phyloP scores from a whole-genome alignment of 2,797 vertebrate species.

The Australoheros facetus region DNA sequence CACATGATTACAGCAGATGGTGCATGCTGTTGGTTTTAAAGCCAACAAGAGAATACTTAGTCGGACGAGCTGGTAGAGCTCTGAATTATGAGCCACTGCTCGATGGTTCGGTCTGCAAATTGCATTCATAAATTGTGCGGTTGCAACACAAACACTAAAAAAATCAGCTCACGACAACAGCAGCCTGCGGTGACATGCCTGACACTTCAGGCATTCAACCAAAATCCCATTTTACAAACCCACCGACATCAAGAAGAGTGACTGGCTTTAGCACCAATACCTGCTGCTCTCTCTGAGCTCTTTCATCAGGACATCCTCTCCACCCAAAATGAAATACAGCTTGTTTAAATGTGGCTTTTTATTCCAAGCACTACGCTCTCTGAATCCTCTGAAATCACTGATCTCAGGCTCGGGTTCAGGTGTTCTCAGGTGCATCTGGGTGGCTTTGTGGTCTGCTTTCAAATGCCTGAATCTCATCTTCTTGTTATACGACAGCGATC shows the following conservation, averaged over 20 bases:
- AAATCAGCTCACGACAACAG: neutral
- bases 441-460: conserved; percentile 1
- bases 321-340: neutral
- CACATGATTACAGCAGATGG: too few species aligned
- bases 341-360: neutral
- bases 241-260: rapidly evolving
- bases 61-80: neutral
- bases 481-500: neutral
- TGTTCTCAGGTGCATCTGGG: conserved; percentile 15
- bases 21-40: neutral
- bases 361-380: neutral
- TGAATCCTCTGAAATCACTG: neutral
- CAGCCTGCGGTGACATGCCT: too few species aligned
- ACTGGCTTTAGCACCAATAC: rapidly evolving
- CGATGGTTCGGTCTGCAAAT: neutral
- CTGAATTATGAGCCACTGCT: neutral
- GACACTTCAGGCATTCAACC: neutral
- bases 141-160: neutral
- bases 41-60: neutral
- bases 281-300: rapidly evolving
- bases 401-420: neutral
- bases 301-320: rapidly evolving
- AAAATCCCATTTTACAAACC: neutral
- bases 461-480: neutral
- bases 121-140: neutral